Conservation (phyloP, 2,797 vertebrate species). For the Girardinus metallicus region DNA sequence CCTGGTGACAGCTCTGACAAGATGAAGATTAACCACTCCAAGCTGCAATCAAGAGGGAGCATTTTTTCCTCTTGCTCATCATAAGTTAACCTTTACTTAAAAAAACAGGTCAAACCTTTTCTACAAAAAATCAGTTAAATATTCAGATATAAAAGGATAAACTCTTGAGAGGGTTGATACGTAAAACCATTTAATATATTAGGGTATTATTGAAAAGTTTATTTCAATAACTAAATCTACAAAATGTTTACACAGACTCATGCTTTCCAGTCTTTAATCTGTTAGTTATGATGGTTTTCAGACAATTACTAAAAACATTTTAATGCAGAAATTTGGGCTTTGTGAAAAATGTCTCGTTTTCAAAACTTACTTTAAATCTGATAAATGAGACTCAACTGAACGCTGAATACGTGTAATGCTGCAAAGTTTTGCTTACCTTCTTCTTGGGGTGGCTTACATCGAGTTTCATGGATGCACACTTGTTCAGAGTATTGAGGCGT, state of each 20-base stretch:
- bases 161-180: not conserved
- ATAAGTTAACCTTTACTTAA: not conserved
- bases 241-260: not conserved
- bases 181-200: not conserved
- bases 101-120: not conserved
- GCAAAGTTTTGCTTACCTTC: conserved; percentile 84
- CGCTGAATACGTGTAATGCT: not conserved
- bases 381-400: not conserved
- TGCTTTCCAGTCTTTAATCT: not conserved
- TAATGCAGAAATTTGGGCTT: not conserved
- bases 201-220: not conserved
- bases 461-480: conserved; percentile 98
- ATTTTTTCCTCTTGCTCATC: not conserved
- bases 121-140: not conserved
- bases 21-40: not conserved
- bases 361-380: not conserved
- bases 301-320: not conserved
- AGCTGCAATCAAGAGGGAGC: not conserved
- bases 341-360: not conserved
- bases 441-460: conserved; percentile 95
- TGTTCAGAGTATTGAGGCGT: conserved; percentile 95
- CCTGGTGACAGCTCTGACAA: not conserved
- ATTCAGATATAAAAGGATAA: not conserved
- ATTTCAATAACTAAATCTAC: not conserved
- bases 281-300: not conserved